Base-by-base conservation (phyloP, 37 sponge, comb jelly and placozoan genomes). In the Petrosia ficiformis region DNA sequence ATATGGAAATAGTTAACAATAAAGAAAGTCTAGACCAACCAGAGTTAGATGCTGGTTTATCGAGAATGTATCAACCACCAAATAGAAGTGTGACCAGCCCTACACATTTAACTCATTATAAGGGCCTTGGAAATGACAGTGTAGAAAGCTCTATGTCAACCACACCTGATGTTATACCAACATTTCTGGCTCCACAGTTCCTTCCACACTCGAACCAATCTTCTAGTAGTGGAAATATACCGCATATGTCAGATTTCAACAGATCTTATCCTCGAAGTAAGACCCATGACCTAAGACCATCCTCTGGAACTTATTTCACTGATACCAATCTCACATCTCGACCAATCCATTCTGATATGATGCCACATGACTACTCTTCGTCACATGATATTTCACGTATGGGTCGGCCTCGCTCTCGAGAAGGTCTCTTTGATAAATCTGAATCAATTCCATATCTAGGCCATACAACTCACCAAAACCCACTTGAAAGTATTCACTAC, bases 81-180 rank as follows among this genome's bases (percentile, higher is more conserved):
- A 16, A 48, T 19, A 10, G 14, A 48, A 16, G 16, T 19, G 14
- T 48, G 54, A 48, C 54, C 14, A 48, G 14, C 16, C n/a, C n/a
- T n/a, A n/a, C n/a, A n/a, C n/a, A n/a, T n/a, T n/a, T n/a, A n/a
- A n/a, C n/a, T n/a, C n/a, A n/a, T n/a, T n/a, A n/a, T n/a, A n/a
- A n/a, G n/a, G n/a, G n/a, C n/a, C n/a, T n/a, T n/a, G 54, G 54
- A 48, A 19, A 48, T 48, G 54, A 48, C 54, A 61, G 28, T 61
- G 5, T 5, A 11, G 63, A 61, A 29, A 61, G 63, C 26, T 61
- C 63, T n/a, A 24, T 61, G 28, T 61, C 63, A 11, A 26, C 63
- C 5, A 61, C 63, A n/a, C 63, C 63, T 26, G 63, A 61, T 61
- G 63, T 61, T 24, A 29, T 61, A 8, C 63, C 63, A 29, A 22